Evolutionary conservation across 2,888 invertebrate species (phyloP).

Genomic region (Resseliella maxima): DNA sequence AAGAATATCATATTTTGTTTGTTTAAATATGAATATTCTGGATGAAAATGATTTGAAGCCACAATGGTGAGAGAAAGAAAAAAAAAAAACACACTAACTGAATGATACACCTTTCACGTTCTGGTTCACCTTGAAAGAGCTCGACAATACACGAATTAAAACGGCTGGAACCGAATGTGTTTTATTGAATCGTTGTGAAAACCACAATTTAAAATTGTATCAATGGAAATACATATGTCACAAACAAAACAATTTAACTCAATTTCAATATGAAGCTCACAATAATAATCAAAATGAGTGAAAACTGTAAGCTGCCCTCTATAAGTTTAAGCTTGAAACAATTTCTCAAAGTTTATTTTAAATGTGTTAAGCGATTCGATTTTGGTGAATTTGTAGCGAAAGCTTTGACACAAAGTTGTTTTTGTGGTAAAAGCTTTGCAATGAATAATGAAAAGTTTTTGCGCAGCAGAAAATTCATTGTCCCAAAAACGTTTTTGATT

Average conservation of each 20-base stretch:
- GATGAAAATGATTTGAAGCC: neutral
- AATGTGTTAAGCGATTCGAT: neutral
- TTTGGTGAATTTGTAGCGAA: neutral
- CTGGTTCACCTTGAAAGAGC: slow-evolving; percentile 45
- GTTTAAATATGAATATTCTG: neutral
- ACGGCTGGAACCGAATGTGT: neutral
- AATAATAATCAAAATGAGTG: neutral
- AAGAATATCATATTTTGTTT: neutral
- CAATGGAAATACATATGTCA: neutral
- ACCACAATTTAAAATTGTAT: neutral
- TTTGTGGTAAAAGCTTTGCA: no score
- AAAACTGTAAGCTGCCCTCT: neutral
- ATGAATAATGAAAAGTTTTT: neutral
- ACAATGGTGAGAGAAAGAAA: neutral
- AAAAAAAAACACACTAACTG: neutral
- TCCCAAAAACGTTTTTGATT: neutral
- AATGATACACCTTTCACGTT: neutral
- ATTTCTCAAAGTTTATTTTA: neutral
- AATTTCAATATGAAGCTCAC: neutral
- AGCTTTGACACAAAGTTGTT: neutral
- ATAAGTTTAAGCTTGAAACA: neutral
- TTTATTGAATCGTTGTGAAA: neutral
- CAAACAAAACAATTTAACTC: neutral
- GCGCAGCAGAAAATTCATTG: neutral
- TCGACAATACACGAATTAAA: neutral